These are phyloP conservation scores for Onthophagus taurus DNA, from an alignment of 1,140 invertebrate genomes.

Conservation along the genomic window DNA sequence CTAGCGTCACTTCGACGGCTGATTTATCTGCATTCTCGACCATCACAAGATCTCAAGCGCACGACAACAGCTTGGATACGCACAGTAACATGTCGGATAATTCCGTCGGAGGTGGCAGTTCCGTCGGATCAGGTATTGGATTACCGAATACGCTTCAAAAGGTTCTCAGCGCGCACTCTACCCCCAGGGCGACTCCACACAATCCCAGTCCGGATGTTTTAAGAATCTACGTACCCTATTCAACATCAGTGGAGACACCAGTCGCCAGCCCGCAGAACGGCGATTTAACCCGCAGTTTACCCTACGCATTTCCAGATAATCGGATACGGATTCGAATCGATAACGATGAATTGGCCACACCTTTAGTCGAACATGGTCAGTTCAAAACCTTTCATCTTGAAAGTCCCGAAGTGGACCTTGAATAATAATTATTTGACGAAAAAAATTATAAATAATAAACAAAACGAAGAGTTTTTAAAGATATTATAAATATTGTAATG, in stretches of 20 bases:
- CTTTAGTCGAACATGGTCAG: constrained; percentile 55
- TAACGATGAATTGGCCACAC: constrained; percentile 57
- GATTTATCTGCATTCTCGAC: constrained; percentile 72
- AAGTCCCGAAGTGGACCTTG: constrained; percentile 37
- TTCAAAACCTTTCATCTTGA: constrained; percentile 48
- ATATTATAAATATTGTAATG: too few relatives aligned
- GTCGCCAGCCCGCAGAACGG: constrained; percentile 47
- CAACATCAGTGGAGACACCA: constrained; percentile 39
- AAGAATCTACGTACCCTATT: constrained; percentile 66
- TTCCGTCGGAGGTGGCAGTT: constrained; percentile 50
- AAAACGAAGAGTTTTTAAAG: too few relatives aligned
- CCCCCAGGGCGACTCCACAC: constrained; percentile 51
- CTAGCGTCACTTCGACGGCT: constrained; percentile 72
- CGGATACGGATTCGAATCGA: constrained; percentile 57
- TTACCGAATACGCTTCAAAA: constrained; percentile 30
- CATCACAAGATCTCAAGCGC: constrained; percentile 57
- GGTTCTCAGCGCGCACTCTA: constrained; percentile 45
- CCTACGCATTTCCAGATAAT: constrained; percentile 44
- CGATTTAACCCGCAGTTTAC: constrained; percentile 37
- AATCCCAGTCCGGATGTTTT: constrained; percentile 57
- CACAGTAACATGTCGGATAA: constrained; percentile 62
- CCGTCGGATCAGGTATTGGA: constrained; percentile 43
- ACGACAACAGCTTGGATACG: constrained; percentile 63
- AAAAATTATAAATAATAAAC: too few relatives aligned
- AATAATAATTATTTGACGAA: constrained; percentile 2